Evolutionary conservation across 1,140 invertebrate genomes (phyloP), one percentile per base, ranked within the genome.

Genomic region (Lucilia cuprina): DNA sequence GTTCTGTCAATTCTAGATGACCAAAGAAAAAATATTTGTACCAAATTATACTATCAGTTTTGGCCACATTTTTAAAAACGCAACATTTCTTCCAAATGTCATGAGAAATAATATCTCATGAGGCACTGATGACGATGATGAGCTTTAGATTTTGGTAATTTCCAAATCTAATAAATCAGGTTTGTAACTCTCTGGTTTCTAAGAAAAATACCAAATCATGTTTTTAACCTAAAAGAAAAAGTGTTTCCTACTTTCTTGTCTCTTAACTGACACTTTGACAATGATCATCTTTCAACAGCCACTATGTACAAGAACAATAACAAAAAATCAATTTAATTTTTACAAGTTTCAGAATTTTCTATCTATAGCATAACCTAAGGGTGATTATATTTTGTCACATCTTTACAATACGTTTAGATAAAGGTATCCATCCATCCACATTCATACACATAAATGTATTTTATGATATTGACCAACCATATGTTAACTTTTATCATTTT

Each of bases 271-370:
- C 77, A 80, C 41, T 80, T 50, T 80, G 77, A 49, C 41, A 41
- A 50, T 49, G 77, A 19, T 47, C 77, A 80, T 19, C 47, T 49
- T 49, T 47, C 5, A 19, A 25, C n/a, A 77, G 30, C 17, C 10
- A 55, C 50, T 14, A 60, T 17, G n/a, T n/a, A 60, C 55, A 60
- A 30, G 3, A 30, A 30, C 25, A 30, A 30, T 3, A 30, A 19
- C 14, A 75, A 47, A 80, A 80, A 80, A 49, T 80, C 77, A 80
- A 80, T 80, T 80, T 80, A 80, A 50, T 80, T 80, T 80, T 49
- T 80, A 80, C 77, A 50, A 50, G 77, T 55, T 55, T 55, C 17
- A 12, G 2, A 41, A 41, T 13, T 55, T 55, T n/a, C 4, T 55
- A 12, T 80, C n/a, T 80, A 49, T 50, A 80, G 8, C 47, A 50